Evolutionary conservation across 2,797 vertebrate species (phyloP), one percentile per base, ranked within the genome.

Genomic region (Enteromius paludinosus): DNA sequence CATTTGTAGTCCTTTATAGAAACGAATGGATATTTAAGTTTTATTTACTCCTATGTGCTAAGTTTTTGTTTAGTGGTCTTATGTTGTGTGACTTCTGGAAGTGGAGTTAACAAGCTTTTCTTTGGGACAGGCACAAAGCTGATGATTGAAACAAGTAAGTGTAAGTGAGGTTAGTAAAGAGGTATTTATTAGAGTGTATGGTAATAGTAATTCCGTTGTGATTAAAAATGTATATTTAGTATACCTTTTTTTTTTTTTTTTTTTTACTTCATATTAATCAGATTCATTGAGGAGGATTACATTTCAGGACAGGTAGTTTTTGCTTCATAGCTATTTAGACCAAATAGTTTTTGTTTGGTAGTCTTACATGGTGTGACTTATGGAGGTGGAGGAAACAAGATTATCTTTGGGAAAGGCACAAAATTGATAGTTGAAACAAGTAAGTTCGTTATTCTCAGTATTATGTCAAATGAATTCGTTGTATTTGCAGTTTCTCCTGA

Each of bases 401-500:
- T 84, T 25, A n/a, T 72, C 18, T 85, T 85, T 56, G 79, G 64
- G 2, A 73, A 11, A 72, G 69, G 83, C 9, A 73, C 74, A 61
- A 12, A 4, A 20, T 28, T 87, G 20, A 62, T 45, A 49, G 56
- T 81, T 78, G 54, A 75, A 76, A 7, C 64, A 77, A 77, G 79
- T 85, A 85, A 78, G 79, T 75, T 41, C 5, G 38, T 43, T 12
- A 56, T 43, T 56, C 28, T 72, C 6, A 18, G 5, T 20, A 35
- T 38, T 43, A n/a, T n/a, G 20, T 18, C 17, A 14, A 3, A 3
- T 12, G 4, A 35, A 66, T 78, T 35, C 7, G 14, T 47, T 35
- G 4, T 18, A 18, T 70, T 47, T 70, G 4, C 28, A 30, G 18
- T 64, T 3, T 0, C 18, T n/a, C 1, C 3, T 49, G 17, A 18